A percentile compares a stretch with the other conserved stretches of the same genome.
Evolutionary conservation across 2,888 invertebrate genomes (phyloP).

Genomic region (Xylophagus ater): DNA sequence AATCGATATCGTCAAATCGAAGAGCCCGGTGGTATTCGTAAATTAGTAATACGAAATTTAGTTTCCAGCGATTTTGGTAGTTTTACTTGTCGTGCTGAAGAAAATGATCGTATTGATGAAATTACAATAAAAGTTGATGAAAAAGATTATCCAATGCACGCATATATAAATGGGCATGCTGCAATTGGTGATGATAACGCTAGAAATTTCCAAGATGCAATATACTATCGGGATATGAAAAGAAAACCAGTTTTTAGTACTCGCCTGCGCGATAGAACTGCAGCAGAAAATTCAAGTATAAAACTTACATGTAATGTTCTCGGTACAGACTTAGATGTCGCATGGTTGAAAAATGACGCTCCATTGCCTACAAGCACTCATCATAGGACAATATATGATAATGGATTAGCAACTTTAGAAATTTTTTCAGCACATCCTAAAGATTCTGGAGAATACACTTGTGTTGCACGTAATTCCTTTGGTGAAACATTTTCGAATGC

Average conservation of each 20-base stretch:
- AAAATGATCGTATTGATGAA: constrained; percentile 59
- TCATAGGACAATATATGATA: constrained; percentile 48
- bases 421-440: constrained; percentile 52
- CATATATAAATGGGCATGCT: background rate
- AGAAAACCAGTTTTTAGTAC: constrained; percentile 68
- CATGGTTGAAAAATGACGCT: constrained; percentile 65
- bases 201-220: constrained; percentile 1
- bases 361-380: constrained; percentile 45
- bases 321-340: constrained; percentile 52
- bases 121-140: constrained; percentile 57
- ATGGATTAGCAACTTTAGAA: constrained; percentile 62
- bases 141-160: constrained; percentile 22
- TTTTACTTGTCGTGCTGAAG: constrained; percentile 66
- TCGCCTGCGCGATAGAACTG: constrained; percentile 61
- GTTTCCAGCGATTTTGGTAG: constrained; percentile 58
- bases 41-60: constrained; percentile 55
- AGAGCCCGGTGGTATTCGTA: constrained; percentile 59
- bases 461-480: constrained; percentile 60
- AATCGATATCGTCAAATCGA: constrained; percentile 55
- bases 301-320: constrained; percentile 67
- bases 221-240: constrained; percentile 37
- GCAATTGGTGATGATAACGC: no score
- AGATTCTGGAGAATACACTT: constrained; percentile 71
- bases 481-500: constrained; percentile 62
- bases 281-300: constrained; percentile 60